These are phyloP conservation scores for Scytalopus superciliaris DNA, from an alignment of 2,113 vertebrate species.

Conservation along the genomic window DNA sequence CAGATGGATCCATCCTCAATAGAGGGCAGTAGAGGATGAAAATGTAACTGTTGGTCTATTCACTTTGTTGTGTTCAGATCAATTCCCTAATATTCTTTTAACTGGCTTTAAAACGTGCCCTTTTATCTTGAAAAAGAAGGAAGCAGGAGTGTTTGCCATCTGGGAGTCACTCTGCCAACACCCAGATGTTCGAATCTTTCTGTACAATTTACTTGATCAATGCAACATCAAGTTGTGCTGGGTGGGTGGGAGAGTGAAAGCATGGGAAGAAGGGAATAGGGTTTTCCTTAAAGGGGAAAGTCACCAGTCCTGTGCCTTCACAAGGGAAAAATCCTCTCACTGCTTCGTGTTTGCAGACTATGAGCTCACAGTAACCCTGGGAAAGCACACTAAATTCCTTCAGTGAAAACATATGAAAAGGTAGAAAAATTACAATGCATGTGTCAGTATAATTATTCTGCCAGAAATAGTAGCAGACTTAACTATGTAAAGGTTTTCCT, in stretches of 20 bases:
- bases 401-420: not conserved
- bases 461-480: not conserved
- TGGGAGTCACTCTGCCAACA: not conserved
- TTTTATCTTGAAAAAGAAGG: slow-evolving; percentile 64
- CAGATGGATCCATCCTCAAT: slow-evolving; percentile 35
- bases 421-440: fast-evolving
- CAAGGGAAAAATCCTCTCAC: not conserved
- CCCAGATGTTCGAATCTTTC: not conserved
- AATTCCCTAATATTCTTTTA: slow-evolving; percentile 37
- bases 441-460: not conserved
- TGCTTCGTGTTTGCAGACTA: not conserved
- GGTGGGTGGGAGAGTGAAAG: not conserved
- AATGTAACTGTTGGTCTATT: slow-evolving; percentile 23
- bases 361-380: not conserved
- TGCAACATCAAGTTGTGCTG: not conserved
- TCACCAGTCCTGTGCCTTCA: not conserved
- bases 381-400: not conserved
- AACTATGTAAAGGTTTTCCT: not conserved
- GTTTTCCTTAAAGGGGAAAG: not conserved
- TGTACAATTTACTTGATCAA: not conserved
- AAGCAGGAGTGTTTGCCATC: slow-evolving; percentile 5
- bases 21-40: slow-evolving; percentile 79
- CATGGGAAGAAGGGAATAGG: not conserved
- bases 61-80: not conserved
- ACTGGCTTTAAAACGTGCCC: slow-evolving; percentile 51